Conservation (phyloP, 2,797 vertebrate genomes). For the Poeciliopsis infans region DNA sequence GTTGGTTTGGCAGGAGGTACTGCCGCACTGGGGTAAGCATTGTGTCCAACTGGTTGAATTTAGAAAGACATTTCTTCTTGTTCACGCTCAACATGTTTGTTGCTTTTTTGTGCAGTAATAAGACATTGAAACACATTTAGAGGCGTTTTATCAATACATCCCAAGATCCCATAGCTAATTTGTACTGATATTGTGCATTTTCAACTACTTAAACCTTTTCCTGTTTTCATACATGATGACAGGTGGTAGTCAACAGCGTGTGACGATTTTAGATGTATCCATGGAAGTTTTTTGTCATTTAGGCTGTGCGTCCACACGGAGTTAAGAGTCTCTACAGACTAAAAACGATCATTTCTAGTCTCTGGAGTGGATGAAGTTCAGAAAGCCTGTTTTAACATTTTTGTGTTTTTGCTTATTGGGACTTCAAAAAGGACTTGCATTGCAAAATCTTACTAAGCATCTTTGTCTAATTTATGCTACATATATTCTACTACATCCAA, state of each 20-base stretch:
- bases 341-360: no score
- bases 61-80: background rate
- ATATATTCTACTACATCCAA: no score
- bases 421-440: no score
- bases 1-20: background rate
- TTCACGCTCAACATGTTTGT: background rate
- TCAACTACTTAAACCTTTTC: background rate
- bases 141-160: background rate
- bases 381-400: no score
- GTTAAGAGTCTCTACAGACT: no score
- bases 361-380: no score
- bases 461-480: no score
- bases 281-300: no score
- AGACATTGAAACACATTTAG: background rate
- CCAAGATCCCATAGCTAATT: background rate
- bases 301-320: no score
- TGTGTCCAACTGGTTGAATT: background rate
- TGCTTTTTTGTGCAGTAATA: background rate
- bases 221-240: background rate
- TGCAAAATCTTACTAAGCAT: no score
- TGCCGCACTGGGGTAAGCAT: background rate
- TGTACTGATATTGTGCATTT: background rate
- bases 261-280: background rate
- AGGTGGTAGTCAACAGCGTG: background rate
- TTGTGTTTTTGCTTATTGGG: no score